Conservation (phyloP, 2,888 invertebrate species). For the Drosophila robusta region DNA sequence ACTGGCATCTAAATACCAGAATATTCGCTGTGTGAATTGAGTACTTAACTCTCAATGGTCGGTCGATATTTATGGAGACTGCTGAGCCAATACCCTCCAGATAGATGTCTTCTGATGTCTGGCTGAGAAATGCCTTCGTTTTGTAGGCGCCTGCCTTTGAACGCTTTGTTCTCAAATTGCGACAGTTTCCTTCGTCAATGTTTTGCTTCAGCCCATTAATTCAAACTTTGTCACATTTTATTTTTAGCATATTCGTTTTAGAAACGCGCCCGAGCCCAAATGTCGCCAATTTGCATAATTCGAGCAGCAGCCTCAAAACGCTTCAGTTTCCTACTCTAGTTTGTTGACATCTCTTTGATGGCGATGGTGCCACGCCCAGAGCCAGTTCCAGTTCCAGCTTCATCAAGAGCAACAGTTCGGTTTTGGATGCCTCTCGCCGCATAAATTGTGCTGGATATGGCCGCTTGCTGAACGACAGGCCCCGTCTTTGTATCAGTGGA, state of each 20-base stretch:
- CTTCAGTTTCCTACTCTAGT: slow-evolving; percentile 36
- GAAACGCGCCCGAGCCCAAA: slow-evolving; percentile 30
- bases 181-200: slow-evolving; percentile 17
- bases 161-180: slow-evolving; percentile 42
- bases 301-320: slow-evolving; percentile 30
- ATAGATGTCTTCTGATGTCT: slow-evolving; percentile 1
- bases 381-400: slow-evolving; percentile 9
- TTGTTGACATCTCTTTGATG: slow-evolving; percentile 73
- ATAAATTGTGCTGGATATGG: slow-evolving; percentile 56
- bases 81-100: slow-evolving; percentile 27
- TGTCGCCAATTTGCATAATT: slow-evolving; percentile 69
- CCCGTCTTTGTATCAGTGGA: slow-evolving; percentile 36
- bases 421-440: slow-evolving; percentile 27
- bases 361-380: slow-evolving; percentile 6
- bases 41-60: background rate
- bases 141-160: slow-evolving; percentile 12
- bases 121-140: slow-evolving; percentile 4
- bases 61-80: slow-evolving; percentile 27
- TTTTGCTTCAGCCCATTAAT: slow-evolving; percentile 53
- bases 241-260: slow-evolving; percentile 32
- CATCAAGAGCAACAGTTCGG: slow-evolving; percentile 47
- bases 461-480: slow-evolving; percentile 36
- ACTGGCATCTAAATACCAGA: background rate
- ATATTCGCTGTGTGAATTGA: background rate
- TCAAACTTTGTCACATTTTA: slow-evolving; percentile 48